Conservation (phyloP, 2,113 vertebrate species). For the Gnathonemus longibarbis region DNA sequence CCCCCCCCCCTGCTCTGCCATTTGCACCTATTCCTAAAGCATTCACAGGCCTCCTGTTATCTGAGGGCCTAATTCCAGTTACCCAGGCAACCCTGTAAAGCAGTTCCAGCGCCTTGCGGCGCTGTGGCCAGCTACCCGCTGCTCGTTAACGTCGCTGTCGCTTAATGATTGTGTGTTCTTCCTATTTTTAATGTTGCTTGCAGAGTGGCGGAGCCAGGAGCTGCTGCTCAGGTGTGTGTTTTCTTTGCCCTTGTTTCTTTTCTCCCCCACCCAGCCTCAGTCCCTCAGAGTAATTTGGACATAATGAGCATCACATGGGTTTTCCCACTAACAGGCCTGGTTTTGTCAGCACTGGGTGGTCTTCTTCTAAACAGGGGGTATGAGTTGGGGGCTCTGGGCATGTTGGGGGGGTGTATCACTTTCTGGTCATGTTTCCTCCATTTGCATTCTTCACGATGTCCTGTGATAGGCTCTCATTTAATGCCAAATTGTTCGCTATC, state of each 20-base stretch:
- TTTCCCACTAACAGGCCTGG: background rate
- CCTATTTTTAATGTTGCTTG: constrained; percentile 15
- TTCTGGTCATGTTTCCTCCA: background rate
- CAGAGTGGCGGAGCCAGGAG: background rate
- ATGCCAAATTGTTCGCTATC: background rate
- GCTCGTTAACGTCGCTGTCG: constrained; percentile 17
- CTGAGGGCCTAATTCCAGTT: constrained; percentile 18
- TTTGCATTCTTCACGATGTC: background rate
- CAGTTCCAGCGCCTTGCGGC: background rate
- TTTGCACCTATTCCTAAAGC: constrained; percentile 10
- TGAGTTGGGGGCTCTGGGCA: background rate
- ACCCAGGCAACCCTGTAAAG: constrained; percentile 17
- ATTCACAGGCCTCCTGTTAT: constrained; percentile 10
- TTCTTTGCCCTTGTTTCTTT: background rate
- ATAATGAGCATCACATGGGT: background rate
- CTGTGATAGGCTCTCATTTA: background rate
- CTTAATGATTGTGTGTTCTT: constrained; percentile 11
- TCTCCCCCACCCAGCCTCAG: background rate
- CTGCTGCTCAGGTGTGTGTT: constrained; percentile 5
- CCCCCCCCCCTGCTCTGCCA: background rate
- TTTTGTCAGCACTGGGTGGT: background rate
- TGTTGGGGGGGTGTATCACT: background rate
- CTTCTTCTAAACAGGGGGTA: background rate
- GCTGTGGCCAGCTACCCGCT: background rate
- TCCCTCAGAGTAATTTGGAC: background rate